These are phyloP conservation scores for Laticauda colubrina DNA, from an alignment of 2,113 vertebrate genomes.

Conservation along the genomic window DNA sequence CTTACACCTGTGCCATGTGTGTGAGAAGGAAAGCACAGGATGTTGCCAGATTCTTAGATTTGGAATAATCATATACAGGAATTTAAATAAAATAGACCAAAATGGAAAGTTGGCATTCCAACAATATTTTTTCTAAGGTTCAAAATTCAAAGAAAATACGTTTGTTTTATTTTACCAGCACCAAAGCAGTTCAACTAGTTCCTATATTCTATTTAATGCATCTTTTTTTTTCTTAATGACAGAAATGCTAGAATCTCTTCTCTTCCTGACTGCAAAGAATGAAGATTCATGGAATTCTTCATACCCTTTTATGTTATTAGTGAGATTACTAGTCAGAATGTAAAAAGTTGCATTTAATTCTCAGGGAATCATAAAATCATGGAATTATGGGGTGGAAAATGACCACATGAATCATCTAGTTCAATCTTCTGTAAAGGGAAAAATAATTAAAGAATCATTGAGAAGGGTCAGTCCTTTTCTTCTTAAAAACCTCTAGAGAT, in stretches of 20 bases:
- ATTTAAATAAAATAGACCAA: not conserved
- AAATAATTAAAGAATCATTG: not conserved
- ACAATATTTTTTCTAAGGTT: not conserved
- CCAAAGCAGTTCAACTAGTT: not conserved
- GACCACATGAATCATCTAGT: not conserved
- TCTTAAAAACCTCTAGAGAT: not conserved
- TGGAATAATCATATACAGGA: not conserved
- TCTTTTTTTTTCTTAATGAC: not conserved
- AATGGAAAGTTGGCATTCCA: not conserved
- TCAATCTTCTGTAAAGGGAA: not conserved
- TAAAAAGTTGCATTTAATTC: not conserved
- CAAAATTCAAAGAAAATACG: not conserved
- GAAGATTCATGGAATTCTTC: not conserved
- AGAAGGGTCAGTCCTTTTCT: not conserved
- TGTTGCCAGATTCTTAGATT: not conserved
- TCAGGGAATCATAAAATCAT: not conserved
- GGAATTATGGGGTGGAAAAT: not conserved
- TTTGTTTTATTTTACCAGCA: not conserved
- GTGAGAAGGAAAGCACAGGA: not conserved
- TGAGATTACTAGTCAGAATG: not conserved
- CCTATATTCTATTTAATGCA: not conserved
- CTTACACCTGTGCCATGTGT: not conserved
- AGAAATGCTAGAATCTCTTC: not conserved
- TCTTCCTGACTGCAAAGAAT: not conserved
- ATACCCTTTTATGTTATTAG: not conserved